Conservation (phyloP, 2,888 invertebrate species). For the Oscheius sp. region DNA sequence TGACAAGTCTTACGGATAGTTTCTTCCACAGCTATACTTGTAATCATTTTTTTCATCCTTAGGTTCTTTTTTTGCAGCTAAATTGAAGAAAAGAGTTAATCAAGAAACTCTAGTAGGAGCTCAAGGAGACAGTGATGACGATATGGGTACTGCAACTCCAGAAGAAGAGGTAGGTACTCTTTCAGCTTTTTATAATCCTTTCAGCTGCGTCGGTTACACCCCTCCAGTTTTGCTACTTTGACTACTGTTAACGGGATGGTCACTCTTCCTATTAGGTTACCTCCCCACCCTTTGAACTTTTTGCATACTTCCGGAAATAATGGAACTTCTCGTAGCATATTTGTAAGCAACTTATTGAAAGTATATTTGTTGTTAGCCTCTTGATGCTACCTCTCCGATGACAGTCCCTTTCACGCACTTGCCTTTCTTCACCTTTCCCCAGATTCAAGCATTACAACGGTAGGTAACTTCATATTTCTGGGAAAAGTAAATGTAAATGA, state of each 20-base stretch:
- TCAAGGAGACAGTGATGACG: conserved; percentile 45
- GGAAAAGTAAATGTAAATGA: too few species aligned
- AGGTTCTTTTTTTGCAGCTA: conserved; percentile 31
- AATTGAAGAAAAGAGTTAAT: conserved; percentile 36
- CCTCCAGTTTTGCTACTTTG: conserved; percentile 21
- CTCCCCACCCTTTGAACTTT: conserved; percentile 13
- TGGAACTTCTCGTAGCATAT: conserved; percentile 2
- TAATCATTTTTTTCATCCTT: not conserved
- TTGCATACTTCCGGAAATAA: not conserved
- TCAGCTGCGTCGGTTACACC: conserved; percentile 7
- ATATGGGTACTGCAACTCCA: conserved; percentile 27
- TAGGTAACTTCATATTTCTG: not conserved
- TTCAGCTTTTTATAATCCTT: not conserved
- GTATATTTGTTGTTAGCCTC: conserved; percentile 19
- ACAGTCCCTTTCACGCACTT: conserved; percentile 7
- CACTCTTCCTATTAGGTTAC: conserved; percentile 12
- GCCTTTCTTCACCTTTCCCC: conserved; percentile 17
- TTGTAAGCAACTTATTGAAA: too few species aligned
- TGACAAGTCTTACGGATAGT: conserved; percentile 29
- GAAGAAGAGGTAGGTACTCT: conserved; percentile 6
- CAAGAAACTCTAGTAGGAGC: conserved; percentile 46
- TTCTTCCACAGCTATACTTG: conserved; percentile 38
- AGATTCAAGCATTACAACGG: conserved; percentile 6
- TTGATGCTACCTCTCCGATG: conserved; percentile 5
- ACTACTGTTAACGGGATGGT: conserved; percentile 28